Evolutionary conservation across 2,797 vertebrate genomes (phyloP).

Genomic region (Gambelia wislizenii): DNA sequence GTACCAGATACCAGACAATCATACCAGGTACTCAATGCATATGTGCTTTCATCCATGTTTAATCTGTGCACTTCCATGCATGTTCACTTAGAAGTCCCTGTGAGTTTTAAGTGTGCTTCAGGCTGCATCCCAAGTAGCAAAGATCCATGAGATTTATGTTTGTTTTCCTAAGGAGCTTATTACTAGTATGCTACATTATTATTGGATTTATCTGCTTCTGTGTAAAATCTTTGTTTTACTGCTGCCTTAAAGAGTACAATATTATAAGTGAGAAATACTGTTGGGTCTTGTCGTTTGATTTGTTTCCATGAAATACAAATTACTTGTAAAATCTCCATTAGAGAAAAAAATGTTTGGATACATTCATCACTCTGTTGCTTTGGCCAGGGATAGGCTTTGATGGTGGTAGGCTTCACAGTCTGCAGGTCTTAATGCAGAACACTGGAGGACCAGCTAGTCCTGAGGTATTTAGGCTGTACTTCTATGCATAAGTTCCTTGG

Average conservation of each 20-base stretch:
- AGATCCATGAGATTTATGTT: constrained; percentile 53
- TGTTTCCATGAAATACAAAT: constrained; percentile 41
- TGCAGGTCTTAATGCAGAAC: neutral
- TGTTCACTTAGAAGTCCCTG: neutral
- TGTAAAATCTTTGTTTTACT: constrained; percentile 66
- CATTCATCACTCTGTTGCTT: neutral
- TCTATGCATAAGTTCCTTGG: neutral
- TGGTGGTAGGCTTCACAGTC: neutral
- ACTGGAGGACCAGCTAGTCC: neutral
- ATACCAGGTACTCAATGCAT: constrained; percentile 6
- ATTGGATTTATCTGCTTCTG: constrained; percentile 63
- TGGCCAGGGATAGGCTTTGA: constrained; percentile 9
- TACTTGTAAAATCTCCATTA: constrained; percentile 21
- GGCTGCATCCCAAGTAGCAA: neutral
- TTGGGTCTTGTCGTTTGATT: constrained; percentile 51
- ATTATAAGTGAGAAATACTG: constrained; percentile 55
- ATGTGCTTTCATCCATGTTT: neutral
- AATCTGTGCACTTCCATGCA: neutral
- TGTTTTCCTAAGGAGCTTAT: constrained; percentile 62
- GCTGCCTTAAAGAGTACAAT: constrained; percentile 63
- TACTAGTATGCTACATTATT: constrained; percentile 67
- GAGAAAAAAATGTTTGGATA: constrained; percentile 27
- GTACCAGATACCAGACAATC: neutral
- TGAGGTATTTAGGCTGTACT: neutral
- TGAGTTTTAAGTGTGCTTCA: neutral